Conservation (phyloP, 2,888 invertebrate genomes). For the Brachypalpus laphriformis region DNA sequence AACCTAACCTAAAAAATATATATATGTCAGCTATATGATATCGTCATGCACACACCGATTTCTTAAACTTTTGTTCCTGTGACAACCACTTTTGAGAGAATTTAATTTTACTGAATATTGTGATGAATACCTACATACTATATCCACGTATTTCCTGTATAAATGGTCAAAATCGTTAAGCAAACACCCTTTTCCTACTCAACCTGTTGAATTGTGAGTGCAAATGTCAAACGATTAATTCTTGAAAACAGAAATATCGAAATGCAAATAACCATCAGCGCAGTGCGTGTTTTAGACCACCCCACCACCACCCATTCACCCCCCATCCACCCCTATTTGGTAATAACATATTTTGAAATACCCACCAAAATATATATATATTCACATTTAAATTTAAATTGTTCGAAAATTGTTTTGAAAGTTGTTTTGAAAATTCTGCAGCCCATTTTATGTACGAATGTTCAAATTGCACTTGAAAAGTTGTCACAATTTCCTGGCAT, state of each 20-base stretch:
- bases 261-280: neutral
- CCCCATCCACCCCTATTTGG: neutral
- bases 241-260: neutral
- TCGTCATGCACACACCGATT: too few relatives aligned
- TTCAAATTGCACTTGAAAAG: conserved; percentile 14
- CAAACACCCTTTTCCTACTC: neutral
- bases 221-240: neutral
- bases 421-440: conserved; percentile 15
- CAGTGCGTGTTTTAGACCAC: neutral
- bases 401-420: conserved; percentile 20
- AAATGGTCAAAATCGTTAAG: neutral
- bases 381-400: conserved; percentile 34
- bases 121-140: too few relatives aligned
- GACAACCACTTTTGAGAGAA: too few relatives aligned
- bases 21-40: too few relatives aligned
- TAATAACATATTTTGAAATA: conserved; percentile 24
- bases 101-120: too few relatives aligned
- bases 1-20: too few relatives aligned
- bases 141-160: neutral
- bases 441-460: conserved; percentile 5
- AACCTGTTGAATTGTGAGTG: neutral
- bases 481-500: neutral
- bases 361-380: conserved; percentile 13
- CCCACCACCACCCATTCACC: neutral
- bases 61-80: too few relatives aligned